A percentile compares a stretch with the other conserved stretches of the same genome.
Evolutionary conservation across 2,797 vertebrate genomes (phyloP).

Genomic region (Limnodromus scolopaceus): DNA sequence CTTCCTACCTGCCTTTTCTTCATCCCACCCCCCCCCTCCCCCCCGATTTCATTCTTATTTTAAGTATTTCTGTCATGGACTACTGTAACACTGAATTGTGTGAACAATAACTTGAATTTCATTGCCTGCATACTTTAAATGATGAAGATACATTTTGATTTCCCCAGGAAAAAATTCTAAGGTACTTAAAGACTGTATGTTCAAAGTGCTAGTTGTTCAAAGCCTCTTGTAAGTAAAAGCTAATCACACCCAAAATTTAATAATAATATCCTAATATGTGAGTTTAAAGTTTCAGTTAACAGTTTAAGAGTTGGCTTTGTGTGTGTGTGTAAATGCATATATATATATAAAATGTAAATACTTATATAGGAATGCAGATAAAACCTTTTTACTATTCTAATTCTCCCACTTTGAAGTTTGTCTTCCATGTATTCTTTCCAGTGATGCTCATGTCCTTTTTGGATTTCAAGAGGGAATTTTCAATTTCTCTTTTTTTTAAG

Average conservation of each 20-base stretch:
- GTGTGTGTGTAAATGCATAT: not conserved
- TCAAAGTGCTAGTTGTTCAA: not conserved
- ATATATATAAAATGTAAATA: not conserved
- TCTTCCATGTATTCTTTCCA: not conserved
- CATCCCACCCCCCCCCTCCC: not conserved
- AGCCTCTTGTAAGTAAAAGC: not conserved
- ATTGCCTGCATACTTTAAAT: constrained; percentile 14
- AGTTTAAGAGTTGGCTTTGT: not conserved
- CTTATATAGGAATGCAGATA: not conserved
- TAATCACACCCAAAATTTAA: not conserved
- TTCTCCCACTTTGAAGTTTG: constrained; percentile 4
- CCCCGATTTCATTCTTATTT: not conserved
- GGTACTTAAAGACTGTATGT: not conserved
- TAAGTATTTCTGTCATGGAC: not conserved
- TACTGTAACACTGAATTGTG: not conserved
- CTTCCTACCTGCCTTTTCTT: not conserved
- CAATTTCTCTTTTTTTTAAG: not conserved
- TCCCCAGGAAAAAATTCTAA: not conserved
- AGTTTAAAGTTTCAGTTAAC: not conserved
- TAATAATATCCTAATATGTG: not conserved
- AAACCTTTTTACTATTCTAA: not conserved
- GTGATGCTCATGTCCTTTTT: not conserved
- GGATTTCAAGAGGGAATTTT: not conserved
- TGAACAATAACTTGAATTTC: constrained; percentile 22
- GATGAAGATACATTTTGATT: constrained; percentile 30